Evolutionary conservation across 2,888 invertebrate genomes (phyloP).

Genomic region (Sicus ferrugineus): DNA sequence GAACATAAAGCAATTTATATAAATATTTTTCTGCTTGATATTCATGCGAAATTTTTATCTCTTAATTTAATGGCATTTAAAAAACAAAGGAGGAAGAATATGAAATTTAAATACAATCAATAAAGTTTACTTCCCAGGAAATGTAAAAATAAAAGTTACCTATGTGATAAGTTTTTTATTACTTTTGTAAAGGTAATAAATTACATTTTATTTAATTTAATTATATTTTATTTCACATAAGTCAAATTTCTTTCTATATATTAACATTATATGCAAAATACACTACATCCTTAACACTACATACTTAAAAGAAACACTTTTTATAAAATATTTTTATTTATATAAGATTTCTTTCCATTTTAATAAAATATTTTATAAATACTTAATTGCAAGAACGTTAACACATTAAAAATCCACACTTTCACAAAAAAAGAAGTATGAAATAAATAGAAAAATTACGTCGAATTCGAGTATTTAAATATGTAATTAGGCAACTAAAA

Average conservation of each 20-base stretch:
- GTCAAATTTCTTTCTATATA: constrained; percentile 15
- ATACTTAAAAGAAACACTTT: background rate
- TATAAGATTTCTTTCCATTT: background rate
- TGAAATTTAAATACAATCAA: background rate
- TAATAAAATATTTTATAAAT: constrained; percentile 15
- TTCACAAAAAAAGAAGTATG: constrained; percentile 1
- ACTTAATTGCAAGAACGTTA: background rate
- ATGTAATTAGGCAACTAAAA: background rate
- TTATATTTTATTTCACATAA: constrained; percentile 16
- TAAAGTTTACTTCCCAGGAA: background rate
- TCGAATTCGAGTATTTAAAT: constrained; percentile 8
- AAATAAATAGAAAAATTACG: constrained; percentile 5
- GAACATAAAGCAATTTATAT: background rate
- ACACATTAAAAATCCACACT: background rate
- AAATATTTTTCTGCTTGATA: constrained; percentile 8
- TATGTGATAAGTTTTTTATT: constrained; percentile 22
- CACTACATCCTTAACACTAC: constrained; percentile 10
- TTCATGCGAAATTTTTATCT: constrained; percentile 1
- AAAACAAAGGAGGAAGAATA: background rate
- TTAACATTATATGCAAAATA: background rate
- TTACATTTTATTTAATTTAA: constrained; percentile 25
- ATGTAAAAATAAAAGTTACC: too few species aligned
- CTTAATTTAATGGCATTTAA: constrained; percentile 22
- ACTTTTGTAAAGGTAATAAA: constrained; percentile 14
- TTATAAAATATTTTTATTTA: constrained; percentile 8